Evolutionary conservation across 1,140 invertebrate species (phyloP).

Genomic region (Philopotamus ludificatus): DNA sequence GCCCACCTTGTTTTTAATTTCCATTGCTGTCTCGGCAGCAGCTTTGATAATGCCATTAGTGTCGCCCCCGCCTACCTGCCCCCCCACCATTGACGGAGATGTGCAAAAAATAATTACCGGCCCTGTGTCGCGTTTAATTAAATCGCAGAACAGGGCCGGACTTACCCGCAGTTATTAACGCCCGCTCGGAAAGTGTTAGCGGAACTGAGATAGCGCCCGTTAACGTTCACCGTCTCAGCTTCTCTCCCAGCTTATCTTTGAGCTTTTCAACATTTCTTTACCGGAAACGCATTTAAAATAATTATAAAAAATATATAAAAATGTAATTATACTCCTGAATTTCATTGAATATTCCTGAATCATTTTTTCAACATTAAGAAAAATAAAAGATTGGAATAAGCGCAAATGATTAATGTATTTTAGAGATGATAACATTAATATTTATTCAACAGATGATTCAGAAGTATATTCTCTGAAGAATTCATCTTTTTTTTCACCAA

Average conservation of each 20-base stretch:
- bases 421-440: no score
- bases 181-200: slow-evolving; percentile 19
- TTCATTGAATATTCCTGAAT: no score
- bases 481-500: no score
- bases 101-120: slow-evolving; percentile 31
- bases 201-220: slow-evolving; percentile 27
- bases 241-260: not conserved
- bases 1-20: slow-evolving; percentile 27
- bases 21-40: not conserved
- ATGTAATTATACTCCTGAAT: no score
- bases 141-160: slow-evolving; percentile 12
- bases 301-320: no score
- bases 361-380: no score
- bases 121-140: slow-evolving; percentile 27
- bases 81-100: slow-evolving; percentile 1
- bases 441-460: no score
- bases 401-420: no score
- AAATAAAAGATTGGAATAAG: no score
- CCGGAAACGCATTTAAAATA: no score
- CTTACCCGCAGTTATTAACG: slow-evolving; percentile 20
- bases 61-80: not conserved
- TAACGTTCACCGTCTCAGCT: not conserved
- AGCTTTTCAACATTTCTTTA: no score
- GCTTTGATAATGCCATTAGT: slow-evolving; percentile 33
- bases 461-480: no score